A percentile compares a stretch with the other conserved stretches of the same genome.
Conservation (phyloP, 2,888 invertebrate species). For the Eristalinus aeneus region DNA sequence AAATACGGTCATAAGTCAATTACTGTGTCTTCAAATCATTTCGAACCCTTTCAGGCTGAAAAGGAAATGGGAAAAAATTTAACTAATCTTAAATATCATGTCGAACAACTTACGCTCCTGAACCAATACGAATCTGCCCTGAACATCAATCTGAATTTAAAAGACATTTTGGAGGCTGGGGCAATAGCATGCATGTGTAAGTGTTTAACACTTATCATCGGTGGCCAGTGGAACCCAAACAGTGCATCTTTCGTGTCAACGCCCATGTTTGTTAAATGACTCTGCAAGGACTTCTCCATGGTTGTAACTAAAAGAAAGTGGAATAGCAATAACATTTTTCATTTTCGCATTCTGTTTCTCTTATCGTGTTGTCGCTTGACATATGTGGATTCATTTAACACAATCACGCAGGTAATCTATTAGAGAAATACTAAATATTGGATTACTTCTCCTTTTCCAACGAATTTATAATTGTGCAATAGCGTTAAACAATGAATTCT, state of each 20-base stretch:
- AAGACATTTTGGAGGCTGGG: constrained; percentile 88
- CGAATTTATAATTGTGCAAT: too few species aligned
- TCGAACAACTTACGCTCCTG: constrained; percentile 85
- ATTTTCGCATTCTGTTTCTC: too few species aligned
- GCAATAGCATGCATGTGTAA: constrained; percentile 92
- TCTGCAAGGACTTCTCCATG: constrained; percentile 83
- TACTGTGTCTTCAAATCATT: constrained; percentile 51
- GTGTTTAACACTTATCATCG: constrained; percentile 91
- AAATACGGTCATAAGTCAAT: constrained; percentile 5
- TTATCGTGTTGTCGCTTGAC: too few species aligned
- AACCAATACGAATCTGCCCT: constrained; percentile 91
- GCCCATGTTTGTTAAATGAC: constrained; percentile 82
- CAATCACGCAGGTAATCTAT: too few species aligned
- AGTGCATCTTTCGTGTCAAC: constrained; percentile 81
- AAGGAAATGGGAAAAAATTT: too few species aligned
- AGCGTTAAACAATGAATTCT: too few species aligned
- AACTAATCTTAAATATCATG: too few species aligned
- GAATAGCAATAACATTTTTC: too few species aligned
- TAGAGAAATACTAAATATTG: too few species aligned
- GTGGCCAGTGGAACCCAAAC: constrained; percentile 95
- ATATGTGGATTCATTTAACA: too few species aligned
- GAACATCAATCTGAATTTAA: constrained; percentile 85
- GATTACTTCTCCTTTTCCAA: too few species aligned
- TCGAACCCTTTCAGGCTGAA: constrained; percentile 51
- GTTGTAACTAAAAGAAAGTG: constrained; percentile 86